phyloP scores from a whole-genome alignment of 2,797 vertebrate species.

The Pangasius djambal region DNA sequence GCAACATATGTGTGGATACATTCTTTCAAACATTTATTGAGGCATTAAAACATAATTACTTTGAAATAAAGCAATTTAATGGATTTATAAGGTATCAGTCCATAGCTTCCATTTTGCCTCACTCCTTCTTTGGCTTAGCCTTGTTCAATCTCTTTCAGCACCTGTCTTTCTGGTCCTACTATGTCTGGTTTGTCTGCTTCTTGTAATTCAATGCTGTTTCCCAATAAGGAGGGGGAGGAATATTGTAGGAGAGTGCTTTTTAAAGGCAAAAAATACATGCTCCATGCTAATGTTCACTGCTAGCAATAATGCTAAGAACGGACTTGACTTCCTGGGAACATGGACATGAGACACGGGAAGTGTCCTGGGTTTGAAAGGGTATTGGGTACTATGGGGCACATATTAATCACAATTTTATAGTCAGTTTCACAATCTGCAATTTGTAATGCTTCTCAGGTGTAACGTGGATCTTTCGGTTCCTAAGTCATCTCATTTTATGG shows the following conservation, averaged over 20 bases:
- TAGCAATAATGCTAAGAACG: not conserved
- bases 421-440: not conserved
- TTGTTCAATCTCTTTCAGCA: not conserved
- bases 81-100: not conserved
- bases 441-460: not conserved
- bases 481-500: not conserved
- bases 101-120: not conserved
- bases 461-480: not conserved
- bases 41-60: constrained; percentile 25
- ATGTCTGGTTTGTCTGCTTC: not conserved
- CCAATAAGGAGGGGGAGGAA: not conserved
- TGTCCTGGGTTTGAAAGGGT: not conserved
- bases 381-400: not conserved
- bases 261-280: not conserved
- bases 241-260: too few species aligned
- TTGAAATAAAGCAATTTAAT: constrained; percentile 23
- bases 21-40: constrained; percentile 28
- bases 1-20: not conserved
- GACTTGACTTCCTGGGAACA: not conserved
- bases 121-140: not conserved
- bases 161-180: not conserved
- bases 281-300: not conserved
- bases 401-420: not conserved
- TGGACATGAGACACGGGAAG: not conserved
- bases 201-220: not conserved